Evolutionary conservation across 2,113 vertebrate species (phyloP).

Genomic region (Parus major): DNA sequence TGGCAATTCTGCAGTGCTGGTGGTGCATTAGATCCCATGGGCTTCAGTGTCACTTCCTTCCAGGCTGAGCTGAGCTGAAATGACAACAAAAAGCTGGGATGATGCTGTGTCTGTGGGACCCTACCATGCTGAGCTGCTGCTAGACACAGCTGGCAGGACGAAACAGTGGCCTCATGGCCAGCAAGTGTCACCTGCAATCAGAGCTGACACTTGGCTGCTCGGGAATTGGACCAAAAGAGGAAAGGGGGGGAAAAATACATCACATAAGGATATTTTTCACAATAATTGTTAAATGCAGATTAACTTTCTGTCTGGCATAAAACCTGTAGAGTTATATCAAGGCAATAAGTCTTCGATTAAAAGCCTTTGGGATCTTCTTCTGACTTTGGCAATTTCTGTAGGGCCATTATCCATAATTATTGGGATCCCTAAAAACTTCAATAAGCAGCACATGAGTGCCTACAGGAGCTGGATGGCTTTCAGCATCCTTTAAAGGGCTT

Average conservation of each 20-base stretch:
- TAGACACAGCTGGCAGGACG: background rate
- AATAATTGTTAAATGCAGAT: background rate
- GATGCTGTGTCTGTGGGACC: background rate
- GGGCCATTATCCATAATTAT: background rate
- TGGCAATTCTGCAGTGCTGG: background rate
- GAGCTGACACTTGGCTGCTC: background rate
- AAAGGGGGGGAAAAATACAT: background rate
- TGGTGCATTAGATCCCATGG: fast-evolving
- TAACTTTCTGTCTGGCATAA: background rate
- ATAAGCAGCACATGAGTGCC: background rate
- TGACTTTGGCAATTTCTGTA: background rate
- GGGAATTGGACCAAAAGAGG: background rate
- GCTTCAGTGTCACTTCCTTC: background rate
- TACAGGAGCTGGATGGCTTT: background rate
- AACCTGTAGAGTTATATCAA: background rate
- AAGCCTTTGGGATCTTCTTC: background rate
- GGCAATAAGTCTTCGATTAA: background rate
- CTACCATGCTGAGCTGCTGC: background rate
- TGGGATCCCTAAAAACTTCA: background rate
- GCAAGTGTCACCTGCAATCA: background rate
- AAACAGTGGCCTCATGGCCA: background rate
- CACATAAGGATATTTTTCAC: background rate
- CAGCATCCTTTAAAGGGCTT: background rate
- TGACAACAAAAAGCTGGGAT: background rate
- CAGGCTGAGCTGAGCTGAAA: background rate